Evolutionary conservation across 2,113 vertebrate species (phyloP).

Genomic region (Corydoras sp.): DNA sequence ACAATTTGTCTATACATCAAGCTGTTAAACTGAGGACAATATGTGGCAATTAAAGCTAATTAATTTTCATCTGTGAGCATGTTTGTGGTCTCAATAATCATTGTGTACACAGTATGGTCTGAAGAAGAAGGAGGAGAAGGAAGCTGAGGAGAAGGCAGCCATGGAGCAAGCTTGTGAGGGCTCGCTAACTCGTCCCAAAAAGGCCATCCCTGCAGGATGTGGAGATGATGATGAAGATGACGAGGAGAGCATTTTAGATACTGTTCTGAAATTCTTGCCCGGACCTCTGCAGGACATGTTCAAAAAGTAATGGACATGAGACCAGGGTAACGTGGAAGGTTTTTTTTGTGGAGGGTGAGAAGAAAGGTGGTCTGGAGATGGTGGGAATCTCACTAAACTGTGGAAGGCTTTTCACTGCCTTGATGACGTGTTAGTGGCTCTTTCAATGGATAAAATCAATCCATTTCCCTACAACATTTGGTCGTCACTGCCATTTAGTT

Average conservation of each 20-base stretch:
- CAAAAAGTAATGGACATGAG: constrained; percentile 81
- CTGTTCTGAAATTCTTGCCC: constrained; percentile 94
- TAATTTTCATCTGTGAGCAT: not conserved
- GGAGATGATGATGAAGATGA: constrained; percentile 93
- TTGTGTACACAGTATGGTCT: constrained; percentile 77
- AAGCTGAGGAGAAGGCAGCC: constrained; percentile 94
- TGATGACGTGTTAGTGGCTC: constrained; percentile 38
- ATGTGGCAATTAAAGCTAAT: too few relatives aligned
- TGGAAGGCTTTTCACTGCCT: constrained; percentile 61
- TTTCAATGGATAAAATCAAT: constrained; percentile 44
- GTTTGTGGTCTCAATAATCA: constrained; percentile 12
- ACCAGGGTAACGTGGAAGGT: constrained; percentile 26
- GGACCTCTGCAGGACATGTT: constrained; percentile 98
- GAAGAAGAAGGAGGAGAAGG: constrained; percentile 98
- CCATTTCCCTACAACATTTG: constrained; percentile 34
- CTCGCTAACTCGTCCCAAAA: constrained; percentile 92
- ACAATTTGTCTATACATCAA: not conserved
- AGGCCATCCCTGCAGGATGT: constrained; percentile 88
- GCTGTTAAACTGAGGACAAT: too few relatives aligned
- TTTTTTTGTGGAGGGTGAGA: not conserved
- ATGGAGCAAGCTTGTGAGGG: constrained; percentile 96
- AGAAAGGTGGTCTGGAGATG: constrained; percentile 9
- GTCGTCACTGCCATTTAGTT: constrained; percentile 50
- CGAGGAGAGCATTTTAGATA: constrained; percentile 95
- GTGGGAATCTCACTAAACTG: constrained; percentile 47